A percentile compares a stretch with the other conserved stretches of the same genome.
These are phyloP conservation scores for Argyresthia albistria DNA, from an alignment of 2,888 invertebrate species.

Conservation along the genomic window DNA sequence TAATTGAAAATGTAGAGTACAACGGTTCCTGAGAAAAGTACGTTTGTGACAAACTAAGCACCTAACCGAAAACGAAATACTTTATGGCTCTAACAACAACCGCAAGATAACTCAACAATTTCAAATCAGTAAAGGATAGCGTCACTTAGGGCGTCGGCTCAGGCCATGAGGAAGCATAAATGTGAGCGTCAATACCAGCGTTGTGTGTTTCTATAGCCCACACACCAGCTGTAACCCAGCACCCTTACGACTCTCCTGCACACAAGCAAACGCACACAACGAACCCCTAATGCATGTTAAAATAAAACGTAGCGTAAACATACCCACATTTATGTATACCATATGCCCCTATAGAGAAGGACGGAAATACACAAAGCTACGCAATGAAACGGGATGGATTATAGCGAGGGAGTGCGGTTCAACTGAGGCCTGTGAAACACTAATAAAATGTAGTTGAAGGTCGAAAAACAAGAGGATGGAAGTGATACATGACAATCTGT, in stretches of 20 bases:
- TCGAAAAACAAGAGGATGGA: slow-evolving; percentile 51
- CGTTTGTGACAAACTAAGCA: too few relatives aligned
- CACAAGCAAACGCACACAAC: slow-evolving; percentile 19
- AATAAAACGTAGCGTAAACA: slow-evolving; percentile 53
- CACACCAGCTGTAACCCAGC: slow-evolving; percentile 66
- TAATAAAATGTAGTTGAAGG: slow-evolving; percentile 66
- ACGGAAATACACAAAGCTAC: slow-evolving; percentile 29
- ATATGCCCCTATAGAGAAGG: slow-evolving; percentile 66
- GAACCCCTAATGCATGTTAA: slow-evolving; percentile 19
- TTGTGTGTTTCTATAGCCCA: slow-evolving; percentile 42
- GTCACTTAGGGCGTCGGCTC: slow-evolving; percentile 37
- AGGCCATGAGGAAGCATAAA: slow-evolving; percentile 61
- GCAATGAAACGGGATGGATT: slow-evolving; percentile 40
- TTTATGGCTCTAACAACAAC: too few relatives aligned
- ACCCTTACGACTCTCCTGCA: slow-evolving; percentile 52
- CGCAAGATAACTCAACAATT: not conserved
- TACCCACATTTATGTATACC: slow-evolving; percentile 64
- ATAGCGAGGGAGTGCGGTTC: slow-evolving; percentile 42
- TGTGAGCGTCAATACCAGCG: slow-evolving; percentile 49
- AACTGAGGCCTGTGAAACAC: slow-evolving; percentile 55
- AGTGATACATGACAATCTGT: slow-evolving; percentile 23
- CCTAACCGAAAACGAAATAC: too few relatives aligned
- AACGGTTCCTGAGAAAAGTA: too few relatives aligned
- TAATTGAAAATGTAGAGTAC: not conserved
- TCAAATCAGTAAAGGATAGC: not conserved